A percentile compares a stretch with the other conserved stretches of the same genome.
These are phyloP conservation scores for Haliaeetus vocifer DNA, from an alignment of 2,797 vertebrate species.

Conservation along the genomic window DNA sequence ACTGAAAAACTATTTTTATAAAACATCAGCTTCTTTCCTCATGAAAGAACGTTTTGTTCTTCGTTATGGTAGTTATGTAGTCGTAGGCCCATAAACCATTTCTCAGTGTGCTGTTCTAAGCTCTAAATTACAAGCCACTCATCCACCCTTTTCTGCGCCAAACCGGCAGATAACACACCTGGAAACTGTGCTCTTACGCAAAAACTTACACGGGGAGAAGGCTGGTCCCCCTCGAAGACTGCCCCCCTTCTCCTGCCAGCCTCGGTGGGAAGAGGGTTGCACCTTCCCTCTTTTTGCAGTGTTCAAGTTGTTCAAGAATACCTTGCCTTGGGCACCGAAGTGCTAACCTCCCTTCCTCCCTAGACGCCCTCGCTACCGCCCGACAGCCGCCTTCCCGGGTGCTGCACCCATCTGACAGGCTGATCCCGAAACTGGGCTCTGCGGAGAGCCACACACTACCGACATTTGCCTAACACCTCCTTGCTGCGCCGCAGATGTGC, in stretches of 20 bases:
- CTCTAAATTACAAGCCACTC: background rate
- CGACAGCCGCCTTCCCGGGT: accelerated
- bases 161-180: accelerated
- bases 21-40: background rate
- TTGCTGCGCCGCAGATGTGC: background rate
- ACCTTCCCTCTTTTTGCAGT: accelerated
- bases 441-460: background rate
- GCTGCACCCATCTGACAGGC: accelerated
- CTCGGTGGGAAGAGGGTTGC: no score
- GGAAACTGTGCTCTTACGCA: accelerated
- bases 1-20: background rate
- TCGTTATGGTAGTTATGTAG: accelerated
- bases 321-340: accelerated
- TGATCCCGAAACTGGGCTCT: background rate
- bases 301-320: no score
- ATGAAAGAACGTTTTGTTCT: background rate
- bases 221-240: no score
- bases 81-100: background rate
- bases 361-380: accelerated
- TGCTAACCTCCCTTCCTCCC: accelerated
- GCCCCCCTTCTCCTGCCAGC: background rate
- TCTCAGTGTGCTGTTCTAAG: background rate
- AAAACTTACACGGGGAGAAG: accelerated
- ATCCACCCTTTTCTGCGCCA: accelerated
- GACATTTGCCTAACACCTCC: background rate